Conservation (phyloP, 2,888 invertebrate genomes). For the Sisyra terminalis region DNA sequence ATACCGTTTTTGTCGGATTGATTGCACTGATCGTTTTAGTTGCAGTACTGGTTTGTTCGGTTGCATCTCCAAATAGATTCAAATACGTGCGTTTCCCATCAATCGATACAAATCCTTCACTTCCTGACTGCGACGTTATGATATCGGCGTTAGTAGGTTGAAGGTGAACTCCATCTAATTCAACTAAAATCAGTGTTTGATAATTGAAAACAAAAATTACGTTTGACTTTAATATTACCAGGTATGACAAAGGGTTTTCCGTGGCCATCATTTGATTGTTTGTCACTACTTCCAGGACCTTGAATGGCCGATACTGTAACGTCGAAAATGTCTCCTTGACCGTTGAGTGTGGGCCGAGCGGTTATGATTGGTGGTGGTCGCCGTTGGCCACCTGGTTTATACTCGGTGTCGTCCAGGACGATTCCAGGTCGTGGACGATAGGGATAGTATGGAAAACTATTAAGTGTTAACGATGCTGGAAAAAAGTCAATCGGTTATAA, state of each 20-base stretch:
- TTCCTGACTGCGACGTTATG: slow-evolving; percentile 62
- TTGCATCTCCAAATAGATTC: slow-evolving; percentile 57
- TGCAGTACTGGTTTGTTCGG: slow-evolving; percentile 24
- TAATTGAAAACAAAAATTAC: not conserved
- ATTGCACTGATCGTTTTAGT: slow-evolving; percentile 17
- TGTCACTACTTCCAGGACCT: slow-evolving; percentile 47
- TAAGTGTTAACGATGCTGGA: not conserved
- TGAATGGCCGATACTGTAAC: slow-evolving; percentile 79
- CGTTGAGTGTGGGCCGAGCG: slow-evolving; percentile 24
- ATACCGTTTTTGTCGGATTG: slow-evolving; percentile 21
- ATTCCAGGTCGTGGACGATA: slow-evolving; percentile 73
- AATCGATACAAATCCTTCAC: slow-evolving; percentile 78
- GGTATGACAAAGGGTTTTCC: slow-evolving; percentile 35
- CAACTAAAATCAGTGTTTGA: slow-evolving; percentile 29
- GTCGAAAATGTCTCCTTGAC: slow-evolving; percentile 62
- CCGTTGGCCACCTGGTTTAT: slow-evolving; percentile 44
- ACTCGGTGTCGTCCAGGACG: slow-evolving; percentile 69
- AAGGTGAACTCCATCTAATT: slow-evolving; percentile 38
- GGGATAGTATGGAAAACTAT: slow-evolving; percentile 31
- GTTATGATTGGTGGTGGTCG: slow-evolving; percentile 25
- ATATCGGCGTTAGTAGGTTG: slow-evolving; percentile 37
- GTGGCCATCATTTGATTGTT: slow-evolving; percentile 21
- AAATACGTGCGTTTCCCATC: slow-evolving; percentile 82
- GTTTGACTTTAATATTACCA: slow-evolving; percentile 20
- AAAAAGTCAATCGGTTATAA: not conserved